phyloP scores from a whole-genome alignment of 2,113 vertebrate species.

The Melanocharis versteri region DNA sequence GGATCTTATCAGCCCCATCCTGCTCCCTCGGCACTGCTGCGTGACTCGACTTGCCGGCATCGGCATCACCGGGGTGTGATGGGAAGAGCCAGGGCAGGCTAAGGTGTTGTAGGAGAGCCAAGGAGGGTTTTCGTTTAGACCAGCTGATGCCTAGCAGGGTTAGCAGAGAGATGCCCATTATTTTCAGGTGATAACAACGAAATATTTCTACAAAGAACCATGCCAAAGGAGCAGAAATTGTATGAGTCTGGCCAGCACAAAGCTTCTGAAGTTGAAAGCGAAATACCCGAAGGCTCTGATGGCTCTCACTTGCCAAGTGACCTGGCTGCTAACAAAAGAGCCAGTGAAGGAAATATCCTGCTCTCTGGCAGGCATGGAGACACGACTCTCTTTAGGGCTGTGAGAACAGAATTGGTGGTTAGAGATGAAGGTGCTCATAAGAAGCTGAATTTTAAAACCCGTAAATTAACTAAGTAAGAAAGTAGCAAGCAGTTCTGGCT shows the following conservation, averaged over 20 bases:
- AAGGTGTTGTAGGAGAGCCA: not conserved
- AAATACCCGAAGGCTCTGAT: slow-evolving; percentile 30
- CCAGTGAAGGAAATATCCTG: not conserved
- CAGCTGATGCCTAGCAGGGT: not conserved
- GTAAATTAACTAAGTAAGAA: slow-evolving; percentile 11
- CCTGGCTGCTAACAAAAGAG: slow-evolving; percentile 35
- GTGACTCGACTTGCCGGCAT: not conserved
- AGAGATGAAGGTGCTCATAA: slow-evolving; percentile 20
- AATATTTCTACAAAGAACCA: not conserved
- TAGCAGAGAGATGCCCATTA: not conserved
- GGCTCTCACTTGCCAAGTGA: not conserved
- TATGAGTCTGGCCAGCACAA: not conserved
- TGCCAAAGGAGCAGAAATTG: not conserved
- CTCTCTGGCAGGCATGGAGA: not conserved
- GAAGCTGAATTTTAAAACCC: not conserved
- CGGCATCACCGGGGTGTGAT: not conserved
- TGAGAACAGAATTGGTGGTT: not conserved
- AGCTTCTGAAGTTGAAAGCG: slow-evolving; percentile 20
- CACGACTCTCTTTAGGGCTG: not conserved
- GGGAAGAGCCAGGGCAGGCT: not conserved
- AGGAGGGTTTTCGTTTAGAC: not conserved
- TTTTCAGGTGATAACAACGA: slow-evolving; percentile 23
- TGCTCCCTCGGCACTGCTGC: not conserved
- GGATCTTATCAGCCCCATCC: slow-evolving; percentile 35
- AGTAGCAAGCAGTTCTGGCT: not conserved